Evolutionary conservation across 1,140 invertebrate genomes (phyloP).

Genomic region (Cydia splendana): DNA sequence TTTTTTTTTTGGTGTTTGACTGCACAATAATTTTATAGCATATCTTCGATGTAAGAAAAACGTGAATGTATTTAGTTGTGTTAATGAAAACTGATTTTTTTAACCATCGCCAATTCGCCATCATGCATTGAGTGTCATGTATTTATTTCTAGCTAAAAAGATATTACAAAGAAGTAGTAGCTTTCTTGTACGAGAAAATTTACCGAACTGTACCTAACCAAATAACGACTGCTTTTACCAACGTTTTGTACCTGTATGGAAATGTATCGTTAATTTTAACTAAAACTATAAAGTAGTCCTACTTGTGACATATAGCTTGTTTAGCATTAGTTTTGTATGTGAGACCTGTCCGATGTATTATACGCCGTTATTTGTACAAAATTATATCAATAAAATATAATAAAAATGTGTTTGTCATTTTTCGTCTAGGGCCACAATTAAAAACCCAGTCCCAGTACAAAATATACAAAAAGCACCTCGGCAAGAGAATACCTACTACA

Average conservation of each 20-base stretch:
- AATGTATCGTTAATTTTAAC: conserved; percentile 28
- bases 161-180: neutral
- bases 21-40: conserved; percentile 27
- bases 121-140: neutral
- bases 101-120: neutral
- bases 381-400: conserved; percentile 77
- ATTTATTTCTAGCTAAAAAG: neutral
- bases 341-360: conserved; percentile 78
- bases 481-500: no score
- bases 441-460: neutral
- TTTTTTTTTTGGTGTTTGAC: conserved; percentile 31
- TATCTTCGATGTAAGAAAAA: neutral
- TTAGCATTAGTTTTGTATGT: conserved; percentile 79
- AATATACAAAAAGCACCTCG: neutral
- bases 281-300: conserved; percentile 40
- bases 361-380: conserved; percentile 80
- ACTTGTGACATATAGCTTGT: conserved; percentile 71
- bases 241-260: conserved; percentile 25
- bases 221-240: conserved; percentile 29
- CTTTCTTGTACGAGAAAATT: neutral
- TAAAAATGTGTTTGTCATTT: conserved; percentile 36
- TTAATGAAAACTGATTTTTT: neutral
- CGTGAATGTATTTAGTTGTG: neutral
- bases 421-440: neutral
- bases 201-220: neutral